Evolutionary conservation across 37 sponge, comb jelly and placozoan genomes (phyloP).

Genomic region (Petrosia ficiformis): DNA sequence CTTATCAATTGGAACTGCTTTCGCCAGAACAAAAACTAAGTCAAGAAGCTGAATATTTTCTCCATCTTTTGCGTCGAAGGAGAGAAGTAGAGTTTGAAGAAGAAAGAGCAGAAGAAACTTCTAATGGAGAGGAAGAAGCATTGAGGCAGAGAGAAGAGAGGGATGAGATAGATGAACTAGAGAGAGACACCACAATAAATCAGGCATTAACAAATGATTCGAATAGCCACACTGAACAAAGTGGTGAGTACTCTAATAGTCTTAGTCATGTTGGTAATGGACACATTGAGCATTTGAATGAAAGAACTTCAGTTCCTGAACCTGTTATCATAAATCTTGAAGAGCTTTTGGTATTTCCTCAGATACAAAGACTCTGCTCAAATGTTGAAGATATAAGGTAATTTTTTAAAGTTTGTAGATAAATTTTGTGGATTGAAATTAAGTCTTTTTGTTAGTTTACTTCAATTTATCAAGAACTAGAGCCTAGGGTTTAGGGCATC

Average conservation of each 20-base stretch:
- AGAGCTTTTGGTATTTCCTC: conserved; percentile 13
- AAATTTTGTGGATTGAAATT: background rate
- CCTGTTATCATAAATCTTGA: conserved; percentile 6
- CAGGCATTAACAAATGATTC: too few species aligned
- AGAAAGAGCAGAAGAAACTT: conserved; percentile 5
- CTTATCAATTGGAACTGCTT: conserved; percentile 21
- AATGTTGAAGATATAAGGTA: conserved; percentile 26
- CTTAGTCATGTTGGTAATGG: background rate
- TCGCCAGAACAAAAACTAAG: conserved; percentile 33
- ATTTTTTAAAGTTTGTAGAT: background rate
- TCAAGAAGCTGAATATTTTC: conserved; percentile 46
- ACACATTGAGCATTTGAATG: background rate
- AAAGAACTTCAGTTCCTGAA: too few species aligned
- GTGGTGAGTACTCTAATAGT: too few species aligned
- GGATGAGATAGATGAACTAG: too few species aligned
- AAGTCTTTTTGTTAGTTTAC: background rate
- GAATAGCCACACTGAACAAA: too few species aligned
- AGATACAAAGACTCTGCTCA: conserved; percentile 14
- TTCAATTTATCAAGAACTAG: background rate
- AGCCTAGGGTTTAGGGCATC: too few species aligned
- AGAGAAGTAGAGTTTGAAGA: background rate
- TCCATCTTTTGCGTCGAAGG: conserved; percentile 9
- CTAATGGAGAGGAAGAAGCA: too few species aligned
- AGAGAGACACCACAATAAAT: too few species aligned
- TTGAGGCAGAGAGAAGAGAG: too few species aligned